Percentiles rank a stretch among this genome's conserved stretches.
phyloP scores from a whole-genome alignment of 2,888 invertebrate species.

The Abrostola tripartita region DNA sequence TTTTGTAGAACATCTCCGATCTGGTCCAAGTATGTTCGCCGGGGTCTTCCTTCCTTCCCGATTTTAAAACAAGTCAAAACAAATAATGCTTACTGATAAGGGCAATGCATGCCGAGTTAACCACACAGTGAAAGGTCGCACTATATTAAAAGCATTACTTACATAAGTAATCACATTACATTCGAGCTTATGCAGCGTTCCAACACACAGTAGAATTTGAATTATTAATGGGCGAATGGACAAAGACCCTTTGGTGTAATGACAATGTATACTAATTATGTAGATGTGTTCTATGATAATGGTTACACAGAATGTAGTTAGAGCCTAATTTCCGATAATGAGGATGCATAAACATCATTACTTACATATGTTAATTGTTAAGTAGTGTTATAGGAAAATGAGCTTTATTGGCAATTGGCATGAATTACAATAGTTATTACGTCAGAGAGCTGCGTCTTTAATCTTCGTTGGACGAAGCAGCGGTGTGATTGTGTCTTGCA shows the following conservation, averaged over 20 bases:
- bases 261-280: slow-evolving; percentile 2
- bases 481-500: neutral
- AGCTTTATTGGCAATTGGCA: neutral
- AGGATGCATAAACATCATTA: slow-evolving; percentile 2
- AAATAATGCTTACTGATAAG: no score
- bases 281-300: slow-evolving; percentile 1
- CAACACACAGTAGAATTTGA: neutral
- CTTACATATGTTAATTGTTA: neutral
- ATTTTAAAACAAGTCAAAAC: no score
- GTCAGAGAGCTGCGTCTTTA: neutral
- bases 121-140: no score
- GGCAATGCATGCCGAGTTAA: no score
- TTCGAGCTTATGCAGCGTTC: no score
- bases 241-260: slow-evolving; percentile 4
- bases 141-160: no score
- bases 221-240: slow-evolving; percentile 3
- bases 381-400: neutral
- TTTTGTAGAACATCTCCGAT: no score
- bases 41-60: no score
- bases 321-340: neutral
- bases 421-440: slow-evolving; percentile 1
- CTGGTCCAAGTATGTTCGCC: no score
- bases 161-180: no score
- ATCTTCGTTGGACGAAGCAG: neutral
- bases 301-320: neutral